phyloP scores from a whole-genome alignment of 2,888 invertebrate genomes.

The Melanophora roralis region DNA sequence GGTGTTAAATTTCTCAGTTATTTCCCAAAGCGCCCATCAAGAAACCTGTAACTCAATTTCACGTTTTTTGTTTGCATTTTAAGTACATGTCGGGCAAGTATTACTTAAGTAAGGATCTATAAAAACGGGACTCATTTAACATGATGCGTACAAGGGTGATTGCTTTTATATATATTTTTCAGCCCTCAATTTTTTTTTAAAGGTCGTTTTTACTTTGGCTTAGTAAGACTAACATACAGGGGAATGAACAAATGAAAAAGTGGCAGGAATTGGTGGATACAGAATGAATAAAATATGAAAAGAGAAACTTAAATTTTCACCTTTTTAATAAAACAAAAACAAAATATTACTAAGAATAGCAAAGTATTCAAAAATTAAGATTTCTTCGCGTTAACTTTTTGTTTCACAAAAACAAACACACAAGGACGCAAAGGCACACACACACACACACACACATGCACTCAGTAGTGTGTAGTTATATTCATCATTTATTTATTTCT shows the following conservation, averaged over 20 bases:
- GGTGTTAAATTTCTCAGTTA: slow-evolving; percentile 57
- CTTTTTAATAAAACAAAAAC: slow-evolving; percentile 21
- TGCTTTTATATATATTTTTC: background rate
- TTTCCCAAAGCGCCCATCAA: slow-evolving; percentile 64
- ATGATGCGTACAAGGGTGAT: slow-evolving; percentile 31
- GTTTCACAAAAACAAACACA: too few relatives aligned
- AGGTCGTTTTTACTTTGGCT: background rate
- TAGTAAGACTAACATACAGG: background rate
- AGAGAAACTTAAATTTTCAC: slow-evolving; percentile 46
- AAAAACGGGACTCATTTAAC: slow-evolving; percentile 21
- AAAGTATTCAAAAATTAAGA: slow-evolving; percentile 32
- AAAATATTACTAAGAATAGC: background rate
- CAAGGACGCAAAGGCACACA: background rate
- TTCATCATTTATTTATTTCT: background rate
- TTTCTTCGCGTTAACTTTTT: background rate
- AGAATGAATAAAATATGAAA: slow-evolving; percentile 19
- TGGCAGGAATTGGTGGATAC: too few relatives aligned
- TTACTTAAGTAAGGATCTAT: background rate
- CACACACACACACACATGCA: background rate
- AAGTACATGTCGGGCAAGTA: background rate
- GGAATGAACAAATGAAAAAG: background rate
- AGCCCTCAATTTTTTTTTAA: slow-evolving; percentile 4
- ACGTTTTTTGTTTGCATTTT: slow-evolving; percentile 8
- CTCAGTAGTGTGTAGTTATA: too few relatives aligned
- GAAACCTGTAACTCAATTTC: slow-evolving; percentile 38